Conservation (phyloP, 2,113 vertebrate species). For the Leiothrix lutea region DNA sequence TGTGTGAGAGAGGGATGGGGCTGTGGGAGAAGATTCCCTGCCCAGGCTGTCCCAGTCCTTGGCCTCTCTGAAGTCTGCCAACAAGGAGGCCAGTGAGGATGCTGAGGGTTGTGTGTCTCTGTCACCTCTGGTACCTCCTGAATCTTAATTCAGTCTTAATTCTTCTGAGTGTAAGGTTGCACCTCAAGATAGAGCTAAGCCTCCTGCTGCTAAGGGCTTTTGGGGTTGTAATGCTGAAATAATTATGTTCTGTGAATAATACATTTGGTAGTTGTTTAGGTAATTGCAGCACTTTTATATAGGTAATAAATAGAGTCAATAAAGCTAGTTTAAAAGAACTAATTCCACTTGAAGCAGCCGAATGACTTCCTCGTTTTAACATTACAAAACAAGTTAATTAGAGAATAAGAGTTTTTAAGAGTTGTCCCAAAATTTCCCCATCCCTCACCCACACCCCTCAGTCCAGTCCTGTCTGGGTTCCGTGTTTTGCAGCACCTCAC, state of each 20-base stretch:
- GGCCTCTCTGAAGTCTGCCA: not conserved
- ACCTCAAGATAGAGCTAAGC: not conserved
- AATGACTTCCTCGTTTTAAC: not conserved
- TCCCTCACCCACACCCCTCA: not conserved
- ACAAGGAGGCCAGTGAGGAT: not conserved
- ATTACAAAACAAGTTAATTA: not conserved
- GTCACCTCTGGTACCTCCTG: not conserved
- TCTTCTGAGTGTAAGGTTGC: not conserved
- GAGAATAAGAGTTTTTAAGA: not conserved
- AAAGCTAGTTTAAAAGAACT: not conserved
- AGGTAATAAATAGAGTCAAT: not conserved
- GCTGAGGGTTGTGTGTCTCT: rapidly evolving
- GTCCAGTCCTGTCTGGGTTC: not conserved
- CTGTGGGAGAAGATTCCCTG: not conserved
- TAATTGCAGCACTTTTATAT: not conserved
- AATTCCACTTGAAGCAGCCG: not conserved
- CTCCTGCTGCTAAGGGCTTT: not conserved
- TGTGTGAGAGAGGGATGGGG: not conserved
- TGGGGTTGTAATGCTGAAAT: not conserved
- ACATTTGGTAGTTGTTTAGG: not conserved
- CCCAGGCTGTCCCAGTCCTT: not conserved
- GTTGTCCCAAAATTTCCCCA: not conserved
- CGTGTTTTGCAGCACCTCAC: not conserved
- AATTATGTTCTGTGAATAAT: not conserved
- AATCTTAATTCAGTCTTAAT: not conserved